Evolutionary conservation across 2,888 invertebrate genomes (phyloP), one percentile per base, ranked within the genome.

Genomic region (Conomelus anceps): DNA sequence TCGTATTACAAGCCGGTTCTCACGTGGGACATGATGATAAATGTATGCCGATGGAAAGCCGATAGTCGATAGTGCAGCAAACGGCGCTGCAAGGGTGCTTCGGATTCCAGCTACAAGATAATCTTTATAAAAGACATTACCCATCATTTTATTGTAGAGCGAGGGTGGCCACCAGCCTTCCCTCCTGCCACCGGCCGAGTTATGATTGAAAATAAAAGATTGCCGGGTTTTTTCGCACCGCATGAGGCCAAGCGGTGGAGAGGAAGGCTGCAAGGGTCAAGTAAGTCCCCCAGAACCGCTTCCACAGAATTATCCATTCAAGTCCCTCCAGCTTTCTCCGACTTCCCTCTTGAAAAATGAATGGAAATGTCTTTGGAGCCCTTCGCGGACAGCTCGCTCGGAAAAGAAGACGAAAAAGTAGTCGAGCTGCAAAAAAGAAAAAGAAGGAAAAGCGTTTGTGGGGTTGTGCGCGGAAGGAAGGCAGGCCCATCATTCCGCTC

Each of bases 241-340:
- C 26, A 22, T 85, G 85, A 87, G 88, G 63, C 88, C 88, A n/a
- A n/a, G n/a, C n/a, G n/a, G n/a, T n/a, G n/a, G n/a, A n/a, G n/a
- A n/a, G n/a, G n/a, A n/a, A n/a, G n/a, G n/a, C n/a, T 88, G 84
- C 89, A 87, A 89, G 89, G 90, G 90, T 90, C 89, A 90, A 90
- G 89, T 89, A 90, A 90, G 88, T 90, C 87, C 85, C 84, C 89
- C 89, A n/a, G 22, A 88, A 90, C 29, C 90, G 90, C 88, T 91
- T 91, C 91, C 91, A 87, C 91, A 90, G 90, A 91, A 91, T 91
- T 91, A 90, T 91, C 91, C 91, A 91, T 90, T 91, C 91, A 90
- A 90, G 90, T 90, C 85, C 86, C 86, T 88, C 26, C 29, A 84
- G 24, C 86, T 26, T 41, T 17, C 86, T 29, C 29, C 85, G n/a